Conservation (phyloP, 2,888 invertebrate species). For the Plagodis dolabraria region DNA sequence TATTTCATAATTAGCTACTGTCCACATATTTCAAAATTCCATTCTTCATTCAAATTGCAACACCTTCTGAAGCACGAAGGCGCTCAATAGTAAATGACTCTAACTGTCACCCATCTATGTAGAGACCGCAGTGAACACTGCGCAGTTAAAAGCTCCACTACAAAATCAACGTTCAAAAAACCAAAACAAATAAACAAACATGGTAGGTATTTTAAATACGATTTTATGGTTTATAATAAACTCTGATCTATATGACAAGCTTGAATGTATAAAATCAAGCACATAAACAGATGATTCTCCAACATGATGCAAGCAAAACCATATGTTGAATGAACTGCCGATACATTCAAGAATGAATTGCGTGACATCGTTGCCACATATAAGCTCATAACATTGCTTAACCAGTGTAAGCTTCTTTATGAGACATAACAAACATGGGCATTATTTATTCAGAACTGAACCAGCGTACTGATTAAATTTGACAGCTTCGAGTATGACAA, state of each 20-base stretch:
- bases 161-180: background rate
- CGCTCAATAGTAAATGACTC: too few species aligned
- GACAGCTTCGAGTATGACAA: constrained; percentile 26
- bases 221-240: too few species aligned
- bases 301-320: constrained; percentile 35
- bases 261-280: too few species aligned
- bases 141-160: background rate
- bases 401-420: constrained; percentile 38
- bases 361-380: constrained; percentile 45
- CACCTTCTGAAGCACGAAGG: too few species aligned
- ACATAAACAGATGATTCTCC: constrained; percentile 28
- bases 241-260: too few species aligned
- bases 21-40: too few species aligned
- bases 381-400: constrained; percentile 43
- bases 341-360: constrained; percentile 32
- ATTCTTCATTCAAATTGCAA: too few species aligned
- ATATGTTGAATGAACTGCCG: constrained; percentile 32
- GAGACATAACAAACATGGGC: constrained; percentile 58
- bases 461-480: constrained; percentile 25
- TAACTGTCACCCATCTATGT: too few species aligned
- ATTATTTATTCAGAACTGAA: constrained; percentile 54
- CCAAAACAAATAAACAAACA: background rate
- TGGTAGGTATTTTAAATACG: too few species aligned
- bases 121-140: too few species aligned
- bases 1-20: too few species aligned